Conservation (phyloP, 1,140 invertebrate genomes). For the Brachionus sp. region DNA sequence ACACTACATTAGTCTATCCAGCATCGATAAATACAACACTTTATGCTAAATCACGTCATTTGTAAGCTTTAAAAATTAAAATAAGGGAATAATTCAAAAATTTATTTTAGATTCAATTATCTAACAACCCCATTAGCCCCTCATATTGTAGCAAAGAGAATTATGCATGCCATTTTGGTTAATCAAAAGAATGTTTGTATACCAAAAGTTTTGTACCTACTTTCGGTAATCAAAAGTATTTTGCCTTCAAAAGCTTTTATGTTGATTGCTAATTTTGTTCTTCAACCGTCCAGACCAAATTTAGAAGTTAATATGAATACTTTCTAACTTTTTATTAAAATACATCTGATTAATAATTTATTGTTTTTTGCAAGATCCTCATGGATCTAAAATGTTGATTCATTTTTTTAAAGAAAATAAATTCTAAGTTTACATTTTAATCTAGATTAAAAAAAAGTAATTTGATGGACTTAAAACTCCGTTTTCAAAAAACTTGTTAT, state of each 20-base stretch:
- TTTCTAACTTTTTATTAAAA: background rate
- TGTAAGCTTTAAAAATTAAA: too few relatives aligned
- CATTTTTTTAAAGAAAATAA: background rate
- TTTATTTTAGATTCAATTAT: constrained; percentile 21
- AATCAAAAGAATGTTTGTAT: constrained; percentile 46
- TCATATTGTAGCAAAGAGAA: constrained; percentile 23
- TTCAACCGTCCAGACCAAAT: constrained; percentile 45
- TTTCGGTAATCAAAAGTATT: constrained; percentile 31
- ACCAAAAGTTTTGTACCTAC: constrained; percentile 25
- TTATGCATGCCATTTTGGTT: constrained; percentile 41
- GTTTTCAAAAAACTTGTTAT: background rate
- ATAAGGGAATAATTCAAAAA: too few relatives aligned
- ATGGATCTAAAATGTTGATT: background rate
- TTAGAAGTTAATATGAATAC: constrained; percentile 10
- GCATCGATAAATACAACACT: constrained; percentile 37
- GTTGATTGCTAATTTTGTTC: constrained; percentile 42
- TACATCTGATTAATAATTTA: constrained; percentile 1
- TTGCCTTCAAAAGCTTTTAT: constrained; percentile 43
- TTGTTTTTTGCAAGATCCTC: background rate
- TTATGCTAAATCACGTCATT: constrained; percentile 42
- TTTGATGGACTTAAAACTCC: background rate
- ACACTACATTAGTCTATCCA: constrained; percentile 39
- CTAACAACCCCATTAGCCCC: background rate
- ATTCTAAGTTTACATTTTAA: background rate
- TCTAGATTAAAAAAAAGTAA: background rate